phyloP scores from a whole-genome alignment of 2,797 vertebrate species.

The Periophthalmus magnuspinnatus region DNA sequence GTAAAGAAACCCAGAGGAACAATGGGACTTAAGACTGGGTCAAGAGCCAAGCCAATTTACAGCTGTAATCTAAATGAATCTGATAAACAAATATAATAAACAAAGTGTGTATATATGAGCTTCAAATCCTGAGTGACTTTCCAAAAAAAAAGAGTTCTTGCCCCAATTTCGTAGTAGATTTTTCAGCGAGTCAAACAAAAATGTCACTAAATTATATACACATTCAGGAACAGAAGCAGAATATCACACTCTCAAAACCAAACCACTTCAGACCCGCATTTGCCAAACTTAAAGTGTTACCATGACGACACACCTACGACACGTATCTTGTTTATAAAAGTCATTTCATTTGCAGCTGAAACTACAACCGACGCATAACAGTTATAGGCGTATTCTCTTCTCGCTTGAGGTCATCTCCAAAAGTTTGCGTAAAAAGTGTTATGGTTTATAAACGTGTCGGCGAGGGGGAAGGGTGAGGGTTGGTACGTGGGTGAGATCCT shows the following conservation, averaged over 20 bases:
- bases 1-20: not conserved
- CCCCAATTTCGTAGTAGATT: too few relatives aligned
- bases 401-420: slow-evolving; percentile 35
- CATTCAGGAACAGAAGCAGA: slow-evolving; percentile 25
- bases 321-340: slow-evolving; percentile 60
- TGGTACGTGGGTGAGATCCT: slow-evolving; percentile 51
- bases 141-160: too few relatives aligned
- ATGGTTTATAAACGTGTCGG: slow-evolving; percentile 29
- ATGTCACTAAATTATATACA: not conserved
- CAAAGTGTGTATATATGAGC: too few relatives aligned
- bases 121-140: too few relatives aligned
- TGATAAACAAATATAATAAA: too few relatives aligned
- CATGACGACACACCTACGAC: slow-evolving; percentile 72
- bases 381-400: slow-evolving; percentile 11
- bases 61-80: too few relatives aligned
- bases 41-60: too few relatives aligned
- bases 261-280: slow-evolving; percentile 36
- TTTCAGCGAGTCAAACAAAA: not conserved
- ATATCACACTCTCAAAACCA: slow-evolving; percentile 51
- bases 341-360: slow-evolving; percentile 63
- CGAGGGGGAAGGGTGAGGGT: slow-evolving; percentile 42
- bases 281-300: slow-evolving; percentile 66
- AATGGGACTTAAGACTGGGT: not conserved
- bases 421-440: slow-evolving; percentile 19
- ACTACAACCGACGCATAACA: slow-evolving; percentile 8